phyloP scores from a whole-genome alignment of 2,797 vertebrate species.

The Scyliorhinus canicula region DNA sequence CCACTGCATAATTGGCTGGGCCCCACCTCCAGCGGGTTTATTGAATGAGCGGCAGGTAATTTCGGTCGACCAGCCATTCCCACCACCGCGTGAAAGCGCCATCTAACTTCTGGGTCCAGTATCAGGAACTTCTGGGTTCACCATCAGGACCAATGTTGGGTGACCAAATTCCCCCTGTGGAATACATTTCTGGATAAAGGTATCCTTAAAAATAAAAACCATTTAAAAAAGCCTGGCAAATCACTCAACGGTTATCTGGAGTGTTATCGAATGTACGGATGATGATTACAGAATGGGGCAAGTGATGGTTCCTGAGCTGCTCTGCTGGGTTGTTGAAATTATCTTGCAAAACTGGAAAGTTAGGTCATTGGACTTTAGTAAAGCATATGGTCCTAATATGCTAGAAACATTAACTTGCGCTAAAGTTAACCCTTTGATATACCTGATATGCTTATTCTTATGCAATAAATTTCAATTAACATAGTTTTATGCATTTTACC shows the following conservation, averaged over 20 bases:
- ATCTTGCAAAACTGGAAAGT: neutral
- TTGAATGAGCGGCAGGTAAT: neutral
- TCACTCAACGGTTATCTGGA: neutral
- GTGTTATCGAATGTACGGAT: neutral
- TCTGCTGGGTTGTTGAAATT: neutral
- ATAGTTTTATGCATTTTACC: neutral
- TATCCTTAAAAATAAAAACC: neutral
- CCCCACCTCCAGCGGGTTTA: neutral
- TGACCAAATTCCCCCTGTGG: neutral
- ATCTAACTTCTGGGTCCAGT: too few species aligned
- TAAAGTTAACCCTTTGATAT: slow-evolving; percentile 2
- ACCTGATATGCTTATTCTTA: slow-evolving; percentile 16
- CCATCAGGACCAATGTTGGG: neutral
- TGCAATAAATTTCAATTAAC: slow-evolving; percentile 6
- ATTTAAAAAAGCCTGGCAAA: neutral
- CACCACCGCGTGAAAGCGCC: neutral
- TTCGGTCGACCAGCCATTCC: neutral
- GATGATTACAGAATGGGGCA: neutral
- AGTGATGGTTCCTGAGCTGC: neutral
- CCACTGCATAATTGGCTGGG: neutral
- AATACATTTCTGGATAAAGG: neutral
- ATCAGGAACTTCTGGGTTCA: neutral
- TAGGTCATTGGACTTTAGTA: neutral
- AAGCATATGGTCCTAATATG: slow-evolving; percentile 19
- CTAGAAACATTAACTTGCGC: neutral